Evolutionary conservation across 2,888 invertebrate genomes (phyloP).

Genomic region (Drosophila lacicola): DNA sequence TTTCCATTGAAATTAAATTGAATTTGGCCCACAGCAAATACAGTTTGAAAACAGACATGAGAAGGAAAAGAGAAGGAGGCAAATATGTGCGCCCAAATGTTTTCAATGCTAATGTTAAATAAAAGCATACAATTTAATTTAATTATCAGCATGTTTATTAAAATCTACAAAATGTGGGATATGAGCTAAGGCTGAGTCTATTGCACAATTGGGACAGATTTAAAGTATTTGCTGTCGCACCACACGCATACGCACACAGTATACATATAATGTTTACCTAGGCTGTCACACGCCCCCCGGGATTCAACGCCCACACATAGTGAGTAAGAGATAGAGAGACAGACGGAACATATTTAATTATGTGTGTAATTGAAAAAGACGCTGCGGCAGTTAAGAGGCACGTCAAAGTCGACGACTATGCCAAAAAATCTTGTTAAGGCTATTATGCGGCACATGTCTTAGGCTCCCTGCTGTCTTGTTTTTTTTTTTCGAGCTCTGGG

Average conservation of each 20-base stretch:
- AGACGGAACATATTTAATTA: constrained; percentile 74
- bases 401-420: constrained; percentile 34
- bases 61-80: not conserved
- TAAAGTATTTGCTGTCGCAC: constrained; percentile 48
- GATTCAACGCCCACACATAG: constrained; percentile 42
- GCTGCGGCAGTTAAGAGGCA: constrained; percentile 71
- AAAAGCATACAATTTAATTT: constrained; percentile 76
- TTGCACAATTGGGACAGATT: constrained; percentile 75
- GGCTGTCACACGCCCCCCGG: constrained; percentile 47
- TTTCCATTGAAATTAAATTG: constrained; percentile 62
- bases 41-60: constrained; percentile 35
- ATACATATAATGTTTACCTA: constrained; percentile 32
- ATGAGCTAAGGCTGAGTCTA: constrained; percentile 45
- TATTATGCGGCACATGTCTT: constrained; percentile 69
- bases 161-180: constrained; percentile 72
- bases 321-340: constrained; percentile 18
- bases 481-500: constrained; percentile 21
- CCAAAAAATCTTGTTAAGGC: constrained; percentile 68
- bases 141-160: constrained; percentile 78
- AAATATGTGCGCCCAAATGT: constrained; percentile 25
- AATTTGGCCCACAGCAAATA: constrained; percentile 69
- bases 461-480: constrained; percentile 26
- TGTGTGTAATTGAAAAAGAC: constrained; percentile 79
- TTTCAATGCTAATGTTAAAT: constrained; percentile 68
- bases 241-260: constrained; percentile 11